Evolutionary conservation across 2,888 invertebrate species (phyloP).

Genomic region (Allolobophora icterica): DNA sequence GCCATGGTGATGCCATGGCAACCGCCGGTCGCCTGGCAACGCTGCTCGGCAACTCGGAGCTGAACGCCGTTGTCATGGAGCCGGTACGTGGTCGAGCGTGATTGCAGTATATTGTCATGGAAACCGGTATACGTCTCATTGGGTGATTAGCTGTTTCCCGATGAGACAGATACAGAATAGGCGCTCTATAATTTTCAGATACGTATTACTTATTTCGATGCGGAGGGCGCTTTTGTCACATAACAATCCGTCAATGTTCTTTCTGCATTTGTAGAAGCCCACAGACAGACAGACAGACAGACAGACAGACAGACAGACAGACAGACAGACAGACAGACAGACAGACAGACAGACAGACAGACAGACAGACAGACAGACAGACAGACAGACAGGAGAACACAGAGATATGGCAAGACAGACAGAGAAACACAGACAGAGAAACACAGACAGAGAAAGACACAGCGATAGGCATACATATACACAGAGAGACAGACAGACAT

Average conservation of each 20-base stretch:
- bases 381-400: neutral
- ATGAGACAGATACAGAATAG: neutral
- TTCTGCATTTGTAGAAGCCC: neutral
- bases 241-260: neutral
- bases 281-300: neutral
- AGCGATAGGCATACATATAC: too few relatives aligned
- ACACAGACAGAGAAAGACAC: too few relatives aligned
- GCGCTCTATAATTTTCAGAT: constrained; percentile 8
- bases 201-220: neutral
- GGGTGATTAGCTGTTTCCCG: neutral
- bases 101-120: neutral
- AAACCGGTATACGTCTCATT: neutral
- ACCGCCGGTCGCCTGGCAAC: neutral
- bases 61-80: neutral
- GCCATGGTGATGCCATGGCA: neutral
- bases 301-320: neutral
- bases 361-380: neutral
- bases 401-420: too few relatives aligned
- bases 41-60: neutral
- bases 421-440: too few relatives aligned
- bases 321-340: neutral
- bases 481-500: too few relatives aligned
- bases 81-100: neutral
- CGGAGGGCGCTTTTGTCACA: neutral
- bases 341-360: neutral